Evolutionary conservation across 2,888 invertebrate species (phyloP).

Genomic region (Caenorhabditis sp.): DNA sequence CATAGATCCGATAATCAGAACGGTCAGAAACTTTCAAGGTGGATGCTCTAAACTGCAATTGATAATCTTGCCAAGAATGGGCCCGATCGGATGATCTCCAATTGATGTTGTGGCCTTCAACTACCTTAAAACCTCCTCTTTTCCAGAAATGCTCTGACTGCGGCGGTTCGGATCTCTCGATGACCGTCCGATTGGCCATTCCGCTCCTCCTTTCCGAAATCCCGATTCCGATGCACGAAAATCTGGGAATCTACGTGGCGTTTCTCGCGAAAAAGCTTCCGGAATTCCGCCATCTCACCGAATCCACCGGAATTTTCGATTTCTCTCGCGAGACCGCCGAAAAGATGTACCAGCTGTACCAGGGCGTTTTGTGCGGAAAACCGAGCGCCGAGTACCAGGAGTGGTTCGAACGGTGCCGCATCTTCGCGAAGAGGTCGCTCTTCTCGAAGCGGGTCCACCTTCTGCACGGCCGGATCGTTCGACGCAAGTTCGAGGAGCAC

Average conservation of each 20-base stretch:
- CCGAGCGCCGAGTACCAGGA: constrained; percentile 3
- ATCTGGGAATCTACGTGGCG: constrained; percentile 27
- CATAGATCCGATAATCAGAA: too few relatives aligned
- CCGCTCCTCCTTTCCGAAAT: constrained; percentile 17
- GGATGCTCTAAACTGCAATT: too few relatives aligned
- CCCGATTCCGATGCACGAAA: constrained; percentile 19
- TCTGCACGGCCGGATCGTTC: constrained; percentile 11
- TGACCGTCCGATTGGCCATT: constrained; percentile 14
- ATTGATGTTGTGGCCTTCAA: too few relatives aligned
- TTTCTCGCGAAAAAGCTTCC: constrained; percentile 7
- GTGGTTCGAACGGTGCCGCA: constrained; percentile 23
- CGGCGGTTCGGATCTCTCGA: constrained; percentile 12
- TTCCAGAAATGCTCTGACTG: constrained; percentile 19
- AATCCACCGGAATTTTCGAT: background rate
- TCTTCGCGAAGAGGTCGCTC: constrained; percentile 12
- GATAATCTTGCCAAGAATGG: too few relatives aligned
- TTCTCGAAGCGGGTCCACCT: constrained; percentile 10
- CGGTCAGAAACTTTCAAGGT: too few relatives aligned
- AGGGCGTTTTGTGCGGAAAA: constrained; percentile 1
- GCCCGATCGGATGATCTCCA: too few relatives aligned
- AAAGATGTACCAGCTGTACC: constrained; percentile 17
- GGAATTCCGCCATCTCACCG: background rate
- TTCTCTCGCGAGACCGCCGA: constrained; percentile 1
- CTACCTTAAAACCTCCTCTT: background rate
- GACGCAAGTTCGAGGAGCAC: constrained; percentile 15